Base-by-base conservation (phyloP, 1,140 invertebrate genomes). In the Agrilus planipennis region DNA sequence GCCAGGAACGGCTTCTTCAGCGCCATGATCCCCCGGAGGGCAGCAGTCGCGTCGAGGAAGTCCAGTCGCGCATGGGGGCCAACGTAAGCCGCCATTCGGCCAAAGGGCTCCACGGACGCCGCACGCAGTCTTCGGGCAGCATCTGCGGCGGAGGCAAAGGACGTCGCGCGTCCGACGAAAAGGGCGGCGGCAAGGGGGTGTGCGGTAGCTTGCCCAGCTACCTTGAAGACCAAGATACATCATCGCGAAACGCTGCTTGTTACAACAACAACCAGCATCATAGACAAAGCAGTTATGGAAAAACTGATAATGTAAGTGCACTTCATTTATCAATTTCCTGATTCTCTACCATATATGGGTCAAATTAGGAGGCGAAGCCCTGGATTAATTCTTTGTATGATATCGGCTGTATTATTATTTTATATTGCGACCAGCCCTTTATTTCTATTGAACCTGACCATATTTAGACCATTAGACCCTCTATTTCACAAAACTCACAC, bases 201-300 rank as follows among this genome's bases (percentile, higher is more conserved):
- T 74, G 73, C 53, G 69, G 74, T 35, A 82, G 79, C 11, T 56
- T 83, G 42, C 80, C 80, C 2, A 82, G 81, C 61, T 77, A 82
- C 57, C 60, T 82, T 45, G 78, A 82, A 53, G 75, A 75, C 28
- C 71, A 75, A 49, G 61, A 68, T 20, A 52, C 53, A 14, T 47
- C 60, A 55, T 64, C 64, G 22, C 67, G 67, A 11, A 75, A 77
- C 52, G 6, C 18, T n/a, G 4, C 20, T 14, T 15, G 19, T n/a
- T 36, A 21, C 19, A 79, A 76, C 48, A 76, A 79, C 55, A 47
- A 70, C 50, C 73, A 72, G 7, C 54, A 75, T 60, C 65, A 67
- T 55, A 60, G 68, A 49, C 61, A 76, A 55, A 61, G 56, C 59
- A 69, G 52, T 50, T 72, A 66, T n/a, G n/a, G n/a, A n/a, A n/a